Percentiles rank a stretch among this genome's conserved stretches.
These are phyloP conservation scores for Callitettix versicolor DNA, from an alignment of 1,140 invertebrate genomes.

Conservation along the genomic window DNA sequence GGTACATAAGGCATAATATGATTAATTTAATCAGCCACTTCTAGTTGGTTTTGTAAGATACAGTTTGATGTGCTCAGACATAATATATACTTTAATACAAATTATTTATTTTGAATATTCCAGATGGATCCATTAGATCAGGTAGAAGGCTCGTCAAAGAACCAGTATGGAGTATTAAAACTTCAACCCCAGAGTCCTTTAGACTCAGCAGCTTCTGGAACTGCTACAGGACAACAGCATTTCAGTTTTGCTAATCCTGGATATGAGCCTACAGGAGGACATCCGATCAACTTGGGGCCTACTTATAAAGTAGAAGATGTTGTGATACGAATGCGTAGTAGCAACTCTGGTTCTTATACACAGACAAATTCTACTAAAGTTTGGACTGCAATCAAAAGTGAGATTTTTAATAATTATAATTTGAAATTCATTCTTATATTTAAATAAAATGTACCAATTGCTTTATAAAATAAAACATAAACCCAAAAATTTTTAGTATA, in stretches of 20 bases:
- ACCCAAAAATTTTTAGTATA: too few relatives aligned
- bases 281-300: constrained; percentile 29
- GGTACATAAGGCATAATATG: too few relatives aligned
- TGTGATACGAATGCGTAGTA: constrained; percentile 47
- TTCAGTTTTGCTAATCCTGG: constrained; percentile 68
- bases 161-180: constrained; percentile 48
- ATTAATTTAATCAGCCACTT: too few relatives aligned
- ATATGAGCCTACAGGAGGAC: constrained; percentile 52
- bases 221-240: constrained; percentile 30
- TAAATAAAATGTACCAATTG: too few relatives aligned
- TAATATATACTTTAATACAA: too few relatives aligned
- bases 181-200: constrained; percentile 32
- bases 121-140: constrained; percentile 45
- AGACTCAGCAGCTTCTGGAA: constrained; percentile 6
- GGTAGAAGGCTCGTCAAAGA: constrained; percentile 34
- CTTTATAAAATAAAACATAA: too few relatives aligned
- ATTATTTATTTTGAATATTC: not conserved
- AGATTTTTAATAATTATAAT: constrained; percentile 23
- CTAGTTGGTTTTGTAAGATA: too few relatives aligned
- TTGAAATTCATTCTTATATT: too few relatives aligned
- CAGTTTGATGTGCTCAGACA: too few relatives aligned
- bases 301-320: constrained; percentile 69
- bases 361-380: constrained; percentile 32
- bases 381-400: constrained; percentile 53
- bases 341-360: constrained; percentile 26